These are phyloP conservation scores for Chironomus tentans DNA, from an alignment of 2,888 invertebrate genomes.

Conservation along the genomic window DNA sequence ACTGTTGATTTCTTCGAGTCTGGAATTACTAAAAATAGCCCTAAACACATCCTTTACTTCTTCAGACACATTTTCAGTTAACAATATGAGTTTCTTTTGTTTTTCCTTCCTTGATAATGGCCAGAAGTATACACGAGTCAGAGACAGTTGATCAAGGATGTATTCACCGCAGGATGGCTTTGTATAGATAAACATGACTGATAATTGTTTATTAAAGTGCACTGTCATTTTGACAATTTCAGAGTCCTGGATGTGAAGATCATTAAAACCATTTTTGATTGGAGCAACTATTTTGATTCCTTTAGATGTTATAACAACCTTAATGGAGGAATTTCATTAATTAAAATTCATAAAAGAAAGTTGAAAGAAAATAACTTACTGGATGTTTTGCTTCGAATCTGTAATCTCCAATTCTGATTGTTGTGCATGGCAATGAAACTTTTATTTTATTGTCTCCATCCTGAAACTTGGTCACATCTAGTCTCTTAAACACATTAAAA, in stretches of 20 bases:
- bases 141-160: conserved; percentile 60
- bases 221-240: conserved; percentile 67
- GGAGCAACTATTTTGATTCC: conserved; percentile 55
- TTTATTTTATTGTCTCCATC: conserved; percentile 44
- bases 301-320: conserved; percentile 50
- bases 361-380: conserved; percentile 46
- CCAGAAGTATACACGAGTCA: conserved; percentile 51
- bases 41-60: conserved; percentile 57
- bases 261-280: conserved; percentile 41
- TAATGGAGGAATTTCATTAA: conserved; percentile 30
- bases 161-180: conserved; percentile 56
- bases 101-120: conserved; percentile 55
- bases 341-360: no score
- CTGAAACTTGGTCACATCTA: conserved; percentile 41
- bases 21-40: conserved; percentile 48
- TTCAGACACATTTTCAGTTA: conserved; percentile 60
- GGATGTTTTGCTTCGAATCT: conserved; percentile 65
- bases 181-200: conserved; percentile 73
- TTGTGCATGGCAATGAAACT: conserved; percentile 59
- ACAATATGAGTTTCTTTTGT: conserved; percentile 63
- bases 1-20: conserved; percentile 60
- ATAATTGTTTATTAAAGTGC: conserved; percentile 66
- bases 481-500: no score
- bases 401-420: conserved; percentile 77
- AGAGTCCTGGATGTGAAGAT: conserved; percentile 53